Conservation (phyloP, 2,888 invertebrate genomes). For the Drosophila setosimentum region DNA sequence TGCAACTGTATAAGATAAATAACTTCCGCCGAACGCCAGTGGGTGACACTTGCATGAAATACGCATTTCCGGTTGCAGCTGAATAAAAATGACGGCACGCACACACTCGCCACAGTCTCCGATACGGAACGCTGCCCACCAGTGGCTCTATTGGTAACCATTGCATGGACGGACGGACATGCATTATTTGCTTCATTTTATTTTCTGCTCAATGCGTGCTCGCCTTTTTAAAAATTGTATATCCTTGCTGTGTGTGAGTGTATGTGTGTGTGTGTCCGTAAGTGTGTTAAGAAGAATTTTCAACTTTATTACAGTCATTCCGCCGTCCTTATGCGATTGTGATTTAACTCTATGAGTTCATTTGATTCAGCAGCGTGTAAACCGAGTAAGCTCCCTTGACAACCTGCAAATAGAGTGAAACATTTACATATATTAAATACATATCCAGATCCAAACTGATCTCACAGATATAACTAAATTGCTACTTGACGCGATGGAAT, state of each 20-base stretch:
- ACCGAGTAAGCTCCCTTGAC: slow-evolving; percentile 77
- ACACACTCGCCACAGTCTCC: slow-evolving; percentile 25
- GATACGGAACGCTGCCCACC: slow-evolving; percentile 37
- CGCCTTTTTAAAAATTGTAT: slow-evolving; percentile 22
- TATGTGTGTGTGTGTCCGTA: too few species aligned
- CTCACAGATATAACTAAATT: slow-evolving; percentile 1
- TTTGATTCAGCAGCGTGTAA: slow-evolving; percentile 69
- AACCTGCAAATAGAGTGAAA: slow-evolving; percentile 59
- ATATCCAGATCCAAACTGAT: neutral
- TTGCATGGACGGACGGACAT: slow-evolving; percentile 13
- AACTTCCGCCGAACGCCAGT: slow-evolving; percentile 59
- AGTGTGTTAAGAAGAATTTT: slow-evolving; percentile 37
- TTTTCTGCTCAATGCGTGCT: slow-evolving; percentile 6
- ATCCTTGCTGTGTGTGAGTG: too few species aligned
- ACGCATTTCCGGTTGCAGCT: slow-evolving; percentile 56
- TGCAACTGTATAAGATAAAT: slow-evolving; percentile 59
- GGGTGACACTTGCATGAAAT: slow-evolving; percentile 65
- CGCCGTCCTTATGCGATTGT: slow-evolving; percentile 1
- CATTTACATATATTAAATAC: neutral
- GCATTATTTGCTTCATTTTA: neutral
- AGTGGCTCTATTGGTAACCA: slow-evolving; percentile 38
- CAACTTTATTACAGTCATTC: slow-evolving; percentile 36
- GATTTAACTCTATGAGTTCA: slow-evolving; percentile 30
- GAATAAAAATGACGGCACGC: slow-evolving; percentile 55
- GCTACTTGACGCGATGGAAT: neutral